Evolutionary conservation across 2,113 vertebrate species (phyloP), one percentile per base, ranked within the genome.

Genomic region (Phaethon lepturus): DNA sequence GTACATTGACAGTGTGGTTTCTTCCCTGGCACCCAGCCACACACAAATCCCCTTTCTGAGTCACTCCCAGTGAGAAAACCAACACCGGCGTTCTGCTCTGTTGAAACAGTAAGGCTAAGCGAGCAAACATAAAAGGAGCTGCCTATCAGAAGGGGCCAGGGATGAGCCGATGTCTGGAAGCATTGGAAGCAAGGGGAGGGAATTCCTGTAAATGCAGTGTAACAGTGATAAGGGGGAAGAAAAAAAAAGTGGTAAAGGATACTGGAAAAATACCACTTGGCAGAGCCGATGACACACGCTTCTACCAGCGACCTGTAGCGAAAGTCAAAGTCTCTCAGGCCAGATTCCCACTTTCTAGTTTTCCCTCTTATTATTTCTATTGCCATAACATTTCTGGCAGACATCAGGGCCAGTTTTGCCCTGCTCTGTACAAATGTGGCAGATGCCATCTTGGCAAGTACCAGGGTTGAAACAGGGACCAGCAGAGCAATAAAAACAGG

Each of bases 11-110:
- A 97, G 95, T 31, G 63, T 86, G 71, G 76, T 96, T 92, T 92
- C 87, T 94, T 74, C 88, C 67, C 95, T 96, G 96, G 96, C 93
- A 3, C 38, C 33, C 1, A 3, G 64, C 90, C 96, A 94, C 0
- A 0, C 49, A 92, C 63, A 96, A 92, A 95, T 97, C 92, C 92
- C 94, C 88, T 79, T 45, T 93, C 93, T 85, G 83, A 92, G 86
- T 95, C 95, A 79, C 88, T 96, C 94, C 92, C 96, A 94, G 92
- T 25, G 93, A 93, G 97, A 97, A 98, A 97, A 95, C 93, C 93
- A 97, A 97, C 94, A 94, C 96, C 66, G 17, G 81, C n/a, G 45
- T 97, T 96, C 94, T 97, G 90, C 96, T 96, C 89, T 33, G 86
- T 6, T 96, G 93, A 63, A 93, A 95, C 4, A 62, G 59, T 63